Evolutionary conservation across 2,888 invertebrate species (phyloP), one percentile per base, ranked within the genome.

Genomic region (Ormyrus rosae): DNA sequence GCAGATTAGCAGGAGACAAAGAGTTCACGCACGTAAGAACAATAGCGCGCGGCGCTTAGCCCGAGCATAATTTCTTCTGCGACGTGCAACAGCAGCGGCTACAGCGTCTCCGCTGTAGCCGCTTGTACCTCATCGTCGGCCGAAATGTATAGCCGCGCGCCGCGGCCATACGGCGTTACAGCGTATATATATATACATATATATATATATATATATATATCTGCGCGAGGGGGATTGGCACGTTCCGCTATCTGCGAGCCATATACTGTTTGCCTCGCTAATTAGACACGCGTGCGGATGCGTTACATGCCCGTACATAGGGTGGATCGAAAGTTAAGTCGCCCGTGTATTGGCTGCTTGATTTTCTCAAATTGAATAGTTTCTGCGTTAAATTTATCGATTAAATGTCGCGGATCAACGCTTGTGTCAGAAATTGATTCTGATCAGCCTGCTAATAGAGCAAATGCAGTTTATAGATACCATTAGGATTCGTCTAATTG

Each of bases 261-360:
- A 56, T 61, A 73, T 67, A 61, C 78, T 71, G 88, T 87, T 89
- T 89, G 88, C 89, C 84, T 85, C 86, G 84, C 87, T 90, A 89
- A 90, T 90, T 89, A 89, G 87, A 86, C 87, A 86, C 86, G 82
- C 82, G 81, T 70, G 77, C 53, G 19, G 63, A 58, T 45, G 73
- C 72, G 63, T 81, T 77, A 69, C 58, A 72, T 50, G 61, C 58
- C 10, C n/a, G 13, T 10, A 60, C 50, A 60, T 13, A 70, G 71
- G 71, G 46, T 64, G 55, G 11, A 11, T 56, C 48, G 46, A 61
- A 73, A 73, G 73, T 64, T 73, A 73, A 46, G n/a, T 45, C 45
- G 9, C 2, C 13, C 34, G 34, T 70, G 34, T 13, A 34, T 34
- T 2, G 34, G 34, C 3, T 4, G 34, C 34, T 34, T 34, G 34